These are phyloP conservation scores for Pteruthius melanotis DNA, from an alignment of 2,113 vertebrate genomes.

Conservation along the genomic window DNA sequence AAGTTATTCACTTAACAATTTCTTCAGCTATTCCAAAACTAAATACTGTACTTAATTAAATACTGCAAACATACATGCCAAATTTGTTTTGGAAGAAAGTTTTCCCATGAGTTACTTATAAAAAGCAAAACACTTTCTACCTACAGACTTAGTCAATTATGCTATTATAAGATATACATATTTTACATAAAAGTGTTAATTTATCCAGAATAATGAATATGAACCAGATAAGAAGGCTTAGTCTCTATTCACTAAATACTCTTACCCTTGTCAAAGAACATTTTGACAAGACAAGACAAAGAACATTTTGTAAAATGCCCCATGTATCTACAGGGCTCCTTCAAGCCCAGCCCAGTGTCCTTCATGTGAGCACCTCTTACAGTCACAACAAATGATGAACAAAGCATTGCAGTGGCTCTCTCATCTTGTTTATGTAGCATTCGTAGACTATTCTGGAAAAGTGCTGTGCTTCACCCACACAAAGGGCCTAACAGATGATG, in stretches of 20 bases:
- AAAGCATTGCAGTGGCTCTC: background rate
- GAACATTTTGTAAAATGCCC: background rate
- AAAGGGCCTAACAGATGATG: background rate
- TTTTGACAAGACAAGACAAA: background rate
- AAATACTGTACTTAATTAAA: background rate
- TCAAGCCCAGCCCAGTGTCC: background rate
- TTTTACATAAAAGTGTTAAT: background rate
- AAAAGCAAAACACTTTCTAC: background rate
- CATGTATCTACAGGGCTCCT: background rate
- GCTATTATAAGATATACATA: background rate
- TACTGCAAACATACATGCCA: background rate
- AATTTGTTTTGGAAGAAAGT: conserved; percentile 10
- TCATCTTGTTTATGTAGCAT: background rate
- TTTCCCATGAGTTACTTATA: background rate
- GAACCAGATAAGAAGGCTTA: background rate
- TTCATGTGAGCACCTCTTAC: background rate
- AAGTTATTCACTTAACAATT: background rate
- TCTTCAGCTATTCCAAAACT: conserved; percentile 1
- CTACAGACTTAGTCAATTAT: conserved; percentile 19
- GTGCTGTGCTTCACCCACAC: background rate
- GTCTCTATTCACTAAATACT: background rate
- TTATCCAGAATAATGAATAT: background rate
- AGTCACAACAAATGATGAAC: background rate
- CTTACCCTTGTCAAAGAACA: background rate
- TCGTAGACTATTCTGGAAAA: background rate